A percentile compares a stretch with the other conserved stretches of the same genome.
Evolutionary conservation across 2,113 vertebrate genomes (phyloP).

Genomic region (Sitta europaea): DNA sequence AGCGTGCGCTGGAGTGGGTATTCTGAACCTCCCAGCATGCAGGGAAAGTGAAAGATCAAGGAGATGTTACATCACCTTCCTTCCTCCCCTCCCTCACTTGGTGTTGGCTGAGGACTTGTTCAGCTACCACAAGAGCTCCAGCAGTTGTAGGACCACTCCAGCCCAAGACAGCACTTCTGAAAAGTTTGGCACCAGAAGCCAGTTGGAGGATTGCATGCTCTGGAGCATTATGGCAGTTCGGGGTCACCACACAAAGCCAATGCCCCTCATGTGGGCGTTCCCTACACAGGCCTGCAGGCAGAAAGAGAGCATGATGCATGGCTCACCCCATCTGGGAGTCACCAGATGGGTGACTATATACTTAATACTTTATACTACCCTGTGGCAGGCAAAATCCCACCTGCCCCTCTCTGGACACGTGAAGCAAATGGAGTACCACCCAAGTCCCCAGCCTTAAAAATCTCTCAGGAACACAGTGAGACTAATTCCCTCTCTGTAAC

Average conservation of each 20-base stretch:
- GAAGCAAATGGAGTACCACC: neutral
- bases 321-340: neutral
- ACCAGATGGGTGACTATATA: too few relatives aligned
- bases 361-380: too few relatives aligned
- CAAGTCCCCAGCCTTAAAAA: neutral
- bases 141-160: neutral
- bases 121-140: accelerated
- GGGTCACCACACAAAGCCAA: accelerated
- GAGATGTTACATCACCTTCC: neutral
- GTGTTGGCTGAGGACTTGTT: neutral
- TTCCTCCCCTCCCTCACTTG: neutral
- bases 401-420: accelerated
- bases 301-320: neutral
- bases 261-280: neutral
- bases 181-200: neutral
- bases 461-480: accelerated
- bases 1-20: accelerated
- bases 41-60: neutral
- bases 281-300: neutral
- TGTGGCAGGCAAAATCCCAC: neutral
- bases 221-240: accelerated
- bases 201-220: neutral
- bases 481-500: neutral
- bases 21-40: neutral
- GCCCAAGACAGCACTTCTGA: neutral